These are phyloP conservation scores for Nomada ferruginata DNA, from an alignment of 2,888 invertebrate genomes.

Conservation along the genomic window DNA sequence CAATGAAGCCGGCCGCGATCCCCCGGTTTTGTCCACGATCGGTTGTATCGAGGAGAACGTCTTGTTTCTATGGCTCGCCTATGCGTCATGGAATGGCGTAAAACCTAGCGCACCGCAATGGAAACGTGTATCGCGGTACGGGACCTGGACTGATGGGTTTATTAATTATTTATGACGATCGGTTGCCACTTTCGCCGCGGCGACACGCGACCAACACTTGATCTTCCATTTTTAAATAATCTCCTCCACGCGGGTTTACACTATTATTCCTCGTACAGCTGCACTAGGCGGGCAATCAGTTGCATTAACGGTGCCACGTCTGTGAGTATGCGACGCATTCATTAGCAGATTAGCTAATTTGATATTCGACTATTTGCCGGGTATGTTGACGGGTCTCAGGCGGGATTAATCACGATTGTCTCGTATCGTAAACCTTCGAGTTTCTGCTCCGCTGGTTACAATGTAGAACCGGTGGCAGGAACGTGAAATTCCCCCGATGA, in stretches of 20 bases:
- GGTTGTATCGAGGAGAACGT: neutral
- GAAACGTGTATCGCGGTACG: slow-evolving; percentile 40
- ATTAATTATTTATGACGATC: slow-evolving; percentile 72
- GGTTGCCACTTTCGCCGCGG: slow-evolving; percentile 39
- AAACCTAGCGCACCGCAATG: slow-evolving; percentile 56
- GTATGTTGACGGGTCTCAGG: neutral
- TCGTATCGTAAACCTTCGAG: slow-evolving; percentile 7
- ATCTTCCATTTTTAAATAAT: slow-evolving; percentile 22
- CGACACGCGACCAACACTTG: slow-evolving; percentile 48
- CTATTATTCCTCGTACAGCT: neutral
- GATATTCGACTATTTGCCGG: neutral
- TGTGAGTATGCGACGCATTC: neutral
- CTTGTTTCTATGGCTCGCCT: neutral
- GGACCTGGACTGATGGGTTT: slow-evolving; percentile 58
- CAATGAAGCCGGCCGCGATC: slow-evolving; percentile 72
- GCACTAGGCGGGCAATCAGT: neutral
- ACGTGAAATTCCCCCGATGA: slow-evolving; percentile 36
- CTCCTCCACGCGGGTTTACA: neutral
- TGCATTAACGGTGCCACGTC: neutral
- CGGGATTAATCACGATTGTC: slow-evolving; percentile 12
- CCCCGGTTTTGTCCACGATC: slow-evolving; percentile 56
- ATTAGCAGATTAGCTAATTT: neutral
- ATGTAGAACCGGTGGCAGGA: slow-evolving; percentile 20
- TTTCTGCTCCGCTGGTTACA: slow-evolving; percentile 12
- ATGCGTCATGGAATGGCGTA: slow-evolving; percentile 47